These are phyloP conservation scores for Serranus cabrilla DNA, from an alignment of 2,797 vertebrate genomes.

Conservation along the genomic window DNA sequence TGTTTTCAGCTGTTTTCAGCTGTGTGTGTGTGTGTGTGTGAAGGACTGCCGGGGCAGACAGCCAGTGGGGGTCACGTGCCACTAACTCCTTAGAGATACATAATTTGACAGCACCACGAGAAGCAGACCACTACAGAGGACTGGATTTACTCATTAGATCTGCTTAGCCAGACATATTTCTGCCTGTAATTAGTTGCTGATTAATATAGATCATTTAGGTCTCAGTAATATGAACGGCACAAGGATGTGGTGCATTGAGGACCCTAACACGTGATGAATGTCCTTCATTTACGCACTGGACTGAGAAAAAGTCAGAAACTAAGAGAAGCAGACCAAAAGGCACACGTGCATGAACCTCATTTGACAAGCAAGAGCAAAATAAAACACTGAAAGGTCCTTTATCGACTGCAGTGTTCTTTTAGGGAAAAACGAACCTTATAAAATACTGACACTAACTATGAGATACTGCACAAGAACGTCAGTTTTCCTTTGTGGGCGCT, in stretches of 20 bases:
- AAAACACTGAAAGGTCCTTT: constrained; percentile 1
- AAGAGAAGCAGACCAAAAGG: constrained; percentile 5
- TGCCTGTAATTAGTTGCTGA: constrained; percentile 72
- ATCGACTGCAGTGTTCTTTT: constrained; percentile 24
- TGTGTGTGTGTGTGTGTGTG: constrained; percentile 6
- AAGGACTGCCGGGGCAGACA: constrained; percentile 27
- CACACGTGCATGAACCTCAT: constrained; percentile 21
- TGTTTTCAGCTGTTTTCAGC: background rate
- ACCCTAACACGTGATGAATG: constrained; percentile 54
- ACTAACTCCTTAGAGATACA: constrained; percentile 59
- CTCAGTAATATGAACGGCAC: constrained; percentile 49
- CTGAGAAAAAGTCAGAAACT: constrained; percentile 17
- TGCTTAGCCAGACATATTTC: constrained; percentile 71
- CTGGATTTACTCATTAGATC: constrained; percentile 68
- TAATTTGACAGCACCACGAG: constrained; percentile 62
- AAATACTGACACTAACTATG: constrained; percentile 50
- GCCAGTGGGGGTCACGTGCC: constrained; percentile 57
- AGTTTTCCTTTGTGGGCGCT: constrained; percentile 53
- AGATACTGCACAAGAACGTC: constrained; percentile 30
- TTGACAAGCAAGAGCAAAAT: constrained; percentile 18
- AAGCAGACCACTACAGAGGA: constrained; percentile 48
- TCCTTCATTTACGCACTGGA: constrained; percentile 41
- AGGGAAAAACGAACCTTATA: constrained; percentile 41
- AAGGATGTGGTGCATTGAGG: constrained; percentile 11
- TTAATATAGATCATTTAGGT: constrained; percentile 72